Evolutionary conservation across 2,113 vertebrate species (phyloP).

Genomic region (Chamaea fasciata): DNA sequence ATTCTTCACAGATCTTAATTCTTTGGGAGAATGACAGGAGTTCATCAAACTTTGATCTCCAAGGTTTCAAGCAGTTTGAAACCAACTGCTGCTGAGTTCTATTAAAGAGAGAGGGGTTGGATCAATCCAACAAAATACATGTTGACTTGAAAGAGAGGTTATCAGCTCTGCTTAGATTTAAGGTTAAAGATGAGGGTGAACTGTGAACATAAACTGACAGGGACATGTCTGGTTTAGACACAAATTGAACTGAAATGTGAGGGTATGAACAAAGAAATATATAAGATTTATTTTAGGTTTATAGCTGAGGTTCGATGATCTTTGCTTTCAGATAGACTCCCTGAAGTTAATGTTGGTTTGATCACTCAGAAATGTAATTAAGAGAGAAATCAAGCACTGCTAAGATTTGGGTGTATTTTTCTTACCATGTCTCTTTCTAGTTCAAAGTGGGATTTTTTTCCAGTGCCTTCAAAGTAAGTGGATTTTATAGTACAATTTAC

Average conservation of each 20-base stretch:
- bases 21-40: not conserved
- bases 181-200: not conserved
- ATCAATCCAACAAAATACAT: not conserved
- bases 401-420: not conserved
- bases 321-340: not conserved
- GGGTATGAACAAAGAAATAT: not conserved
- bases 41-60: conserved; percentile 17
- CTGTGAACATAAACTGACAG: not conserved
- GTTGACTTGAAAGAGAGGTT: conserved; percentile 10
- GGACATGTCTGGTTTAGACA: not conserved
- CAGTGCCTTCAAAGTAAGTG: not conserved
- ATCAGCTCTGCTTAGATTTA: not conserved
- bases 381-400: not conserved
- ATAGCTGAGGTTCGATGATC: not conserved
- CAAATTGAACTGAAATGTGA: not conserved
- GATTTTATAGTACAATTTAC: not conserved
- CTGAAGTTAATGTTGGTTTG: not conserved
- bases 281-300: not conserved
- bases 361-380: not conserved
- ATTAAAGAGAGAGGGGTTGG: not conserved
- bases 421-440: not conserved
- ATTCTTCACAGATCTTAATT: not conserved
- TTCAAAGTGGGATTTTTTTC: not conserved
- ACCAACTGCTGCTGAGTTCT: not conserved
- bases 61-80: not conserved